These are phyloP conservation scores for Eulemur albifrons DNA, from an alignment of 2,797 vertebrate genomes.

Conservation along the genomic window DNA sequence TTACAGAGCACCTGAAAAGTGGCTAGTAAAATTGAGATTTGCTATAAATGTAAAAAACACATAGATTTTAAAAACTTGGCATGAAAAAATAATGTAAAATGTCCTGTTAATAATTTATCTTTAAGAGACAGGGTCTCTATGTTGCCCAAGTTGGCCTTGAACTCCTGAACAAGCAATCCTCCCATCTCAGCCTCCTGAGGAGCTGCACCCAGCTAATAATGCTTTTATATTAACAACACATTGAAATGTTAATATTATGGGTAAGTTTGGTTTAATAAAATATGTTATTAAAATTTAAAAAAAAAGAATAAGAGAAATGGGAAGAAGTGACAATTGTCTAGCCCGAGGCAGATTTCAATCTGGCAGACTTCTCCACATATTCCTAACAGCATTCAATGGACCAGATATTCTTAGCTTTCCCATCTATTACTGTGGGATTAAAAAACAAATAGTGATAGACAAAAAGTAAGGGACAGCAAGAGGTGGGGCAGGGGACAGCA, in stretches of 20 bases:
- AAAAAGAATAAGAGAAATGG: neutral
- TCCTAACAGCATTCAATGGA: slow-evolving; percentile 25
- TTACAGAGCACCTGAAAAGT: neutral
- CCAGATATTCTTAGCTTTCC: neutral
- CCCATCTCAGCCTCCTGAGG: neutral
- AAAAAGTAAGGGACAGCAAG: neutral
- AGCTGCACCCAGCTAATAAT: neutral
- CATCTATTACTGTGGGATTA: slow-evolving; percentile 56
- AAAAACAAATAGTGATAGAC: neutral
- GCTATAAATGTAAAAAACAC: neutral
- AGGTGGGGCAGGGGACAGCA: too few species aligned
- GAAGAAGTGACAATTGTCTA: slow-evolving; percentile 44
- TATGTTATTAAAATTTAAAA: neutral
- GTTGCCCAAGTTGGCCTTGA: neutral
- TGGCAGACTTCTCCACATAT: slow-evolving; percentile 45
- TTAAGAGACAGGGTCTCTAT: neutral
- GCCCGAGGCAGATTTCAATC: slow-evolving; percentile 4
- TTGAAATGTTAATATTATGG: neutral
- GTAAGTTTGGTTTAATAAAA: neutral
- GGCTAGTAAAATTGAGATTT: neutral
- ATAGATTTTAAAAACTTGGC: neutral
- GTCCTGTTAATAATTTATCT: neutral
- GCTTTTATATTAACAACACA: neutral
- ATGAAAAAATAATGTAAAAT: neutral
- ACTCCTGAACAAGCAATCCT: neutral